These are phyloP conservation scores for Drosophila sp. DNA, from an alignment of 1,140 invertebrate species.

Conservation along the genomic window DNA sequence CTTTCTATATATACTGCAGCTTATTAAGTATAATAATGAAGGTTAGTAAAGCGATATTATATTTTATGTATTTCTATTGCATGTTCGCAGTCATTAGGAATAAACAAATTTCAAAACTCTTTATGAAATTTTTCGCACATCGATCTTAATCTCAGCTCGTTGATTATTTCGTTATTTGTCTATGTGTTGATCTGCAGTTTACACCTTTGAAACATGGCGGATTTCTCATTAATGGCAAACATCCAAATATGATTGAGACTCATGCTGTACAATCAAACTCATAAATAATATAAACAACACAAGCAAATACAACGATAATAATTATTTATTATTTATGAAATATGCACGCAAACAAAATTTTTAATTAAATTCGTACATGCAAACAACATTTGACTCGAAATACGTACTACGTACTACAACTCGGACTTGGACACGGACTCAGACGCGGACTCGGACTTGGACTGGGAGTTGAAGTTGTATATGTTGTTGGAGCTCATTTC, in stretches of 20 bases:
- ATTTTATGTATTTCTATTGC: too few species aligned
- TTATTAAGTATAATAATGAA: too few species aligned
- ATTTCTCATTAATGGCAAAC: conserved; percentile 44
- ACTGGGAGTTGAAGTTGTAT: conserved; percentile 12
- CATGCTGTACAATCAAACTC: conserved; percentile 46
- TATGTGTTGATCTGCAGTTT: conserved; percentile 10
- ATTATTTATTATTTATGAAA: conserved; percentile 83
- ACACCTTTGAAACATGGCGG: conserved; percentile 15
- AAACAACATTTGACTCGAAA: conserved; percentile 50
- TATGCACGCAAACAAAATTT: conserved; percentile 76
- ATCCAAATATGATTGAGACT: conserved; percentile 69
- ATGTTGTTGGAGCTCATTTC: conserved; percentile 50
- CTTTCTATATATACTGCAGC: too few species aligned
- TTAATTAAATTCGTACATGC: conserved; percentile 83
- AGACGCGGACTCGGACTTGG: conserved; percentile 4
- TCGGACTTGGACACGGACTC: conserved; percentile 7
- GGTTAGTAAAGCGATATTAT: too few species aligned
- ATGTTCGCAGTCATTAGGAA: not conserved
- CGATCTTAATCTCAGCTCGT: conserved; percentile 6
- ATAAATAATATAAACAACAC: conserved; percentile 77
- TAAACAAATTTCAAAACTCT: not conserved
- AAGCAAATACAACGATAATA: conserved; percentile 59
- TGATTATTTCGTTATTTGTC: conserved; percentile 7
- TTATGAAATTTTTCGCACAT: conserved; percentile 16
- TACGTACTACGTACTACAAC: conserved; percentile 9